Conservation (phyloP, 2,113 vertebrate species). For the Aviceda subcristata region DNA sequence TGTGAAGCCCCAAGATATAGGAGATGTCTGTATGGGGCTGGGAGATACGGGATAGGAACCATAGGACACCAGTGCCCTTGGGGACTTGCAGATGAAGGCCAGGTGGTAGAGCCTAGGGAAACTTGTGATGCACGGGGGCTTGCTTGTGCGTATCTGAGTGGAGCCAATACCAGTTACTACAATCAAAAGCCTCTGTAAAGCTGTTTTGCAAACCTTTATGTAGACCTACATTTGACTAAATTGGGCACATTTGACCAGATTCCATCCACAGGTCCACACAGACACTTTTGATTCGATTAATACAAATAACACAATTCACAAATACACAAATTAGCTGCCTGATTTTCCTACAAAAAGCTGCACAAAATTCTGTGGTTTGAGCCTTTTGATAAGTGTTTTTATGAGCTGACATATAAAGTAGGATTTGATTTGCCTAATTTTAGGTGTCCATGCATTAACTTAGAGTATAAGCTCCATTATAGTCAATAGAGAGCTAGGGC, state of each 20-base stretch:
- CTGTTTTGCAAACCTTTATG: background rate
- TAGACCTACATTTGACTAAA: background rate
- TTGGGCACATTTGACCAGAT: background rate
- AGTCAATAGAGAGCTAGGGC: background rate
- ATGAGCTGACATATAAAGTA: background rate
- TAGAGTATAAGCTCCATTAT: background rate
- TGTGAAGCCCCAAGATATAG: background rate
- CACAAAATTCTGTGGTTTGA: background rate
- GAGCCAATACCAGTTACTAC: background rate
- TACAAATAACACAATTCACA: background rate
- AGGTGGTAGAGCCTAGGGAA: background rate
- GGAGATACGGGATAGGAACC: background rate
- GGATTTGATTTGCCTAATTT: background rate
- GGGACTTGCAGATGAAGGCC: background rate
- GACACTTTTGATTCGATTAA: background rate
- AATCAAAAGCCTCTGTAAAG: background rate
- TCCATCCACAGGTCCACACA: background rate
- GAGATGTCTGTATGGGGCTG: background rate
- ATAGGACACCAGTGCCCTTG: rapidly evolving
- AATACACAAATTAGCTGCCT: background rate
- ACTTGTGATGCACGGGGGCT: background rate
- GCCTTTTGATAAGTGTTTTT: background rate
- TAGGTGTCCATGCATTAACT: background rate
- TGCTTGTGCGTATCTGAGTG: background rate
- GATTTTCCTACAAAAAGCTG: background rate